A percentile compares a stretch with the other conserved stretches of the same genome.
Evolutionary conservation across 2,797 vertebrate species (phyloP).

Genomic region (Aplochiton taeniatus): DNA sequence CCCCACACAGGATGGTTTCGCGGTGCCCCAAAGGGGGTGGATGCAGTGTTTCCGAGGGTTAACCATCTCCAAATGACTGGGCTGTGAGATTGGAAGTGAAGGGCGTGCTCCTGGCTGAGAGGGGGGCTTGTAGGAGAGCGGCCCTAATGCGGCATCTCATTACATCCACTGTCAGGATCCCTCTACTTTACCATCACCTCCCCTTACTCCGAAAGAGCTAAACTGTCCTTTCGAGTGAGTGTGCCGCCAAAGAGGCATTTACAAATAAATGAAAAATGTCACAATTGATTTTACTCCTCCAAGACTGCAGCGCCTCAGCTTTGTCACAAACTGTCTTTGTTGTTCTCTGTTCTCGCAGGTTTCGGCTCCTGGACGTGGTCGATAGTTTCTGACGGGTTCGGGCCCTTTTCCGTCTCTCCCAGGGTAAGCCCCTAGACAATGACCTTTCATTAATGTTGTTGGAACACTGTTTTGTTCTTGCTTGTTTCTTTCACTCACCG

Average conservation of each 20-base stretch:
- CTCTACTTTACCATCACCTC: constrained; percentile 88
- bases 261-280: constrained; percentile 99
- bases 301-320: constrained; percentile 83
- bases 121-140: constrained; percentile 76
- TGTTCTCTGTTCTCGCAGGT: constrained; percentile 84
- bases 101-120: constrained; percentile 78
- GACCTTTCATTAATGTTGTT: constrained; percentile 79
- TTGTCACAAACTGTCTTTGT: constrained; percentile 95
- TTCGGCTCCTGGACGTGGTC: constrained; percentile 75
- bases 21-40: constrained; percentile 72
- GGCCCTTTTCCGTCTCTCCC: constrained; percentile 74
- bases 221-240: constrained; percentile 93
- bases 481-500: constrained; percentile 49
- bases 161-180: constrained; percentile 93
- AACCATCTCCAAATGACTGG: constrained; percentile 81
- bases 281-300: constrained; percentile 93
- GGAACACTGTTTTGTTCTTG: constrained; percentile 55
- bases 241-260: constrained; percentile 94
- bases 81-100: constrained; percentile 87
- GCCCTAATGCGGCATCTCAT: constrained; percentile 94
- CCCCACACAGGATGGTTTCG: constrained; percentile 65
- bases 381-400: constrained; percentile 83
- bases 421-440: constrained; percentile 79
- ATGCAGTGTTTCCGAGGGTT: constrained; percentile 80
- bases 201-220: constrained; percentile 84